These are phyloP conservation scores for Larimichthys crocea DNA, from an alignment of 2,113 vertebrate genomes.

Conservation along the genomic window DNA sequence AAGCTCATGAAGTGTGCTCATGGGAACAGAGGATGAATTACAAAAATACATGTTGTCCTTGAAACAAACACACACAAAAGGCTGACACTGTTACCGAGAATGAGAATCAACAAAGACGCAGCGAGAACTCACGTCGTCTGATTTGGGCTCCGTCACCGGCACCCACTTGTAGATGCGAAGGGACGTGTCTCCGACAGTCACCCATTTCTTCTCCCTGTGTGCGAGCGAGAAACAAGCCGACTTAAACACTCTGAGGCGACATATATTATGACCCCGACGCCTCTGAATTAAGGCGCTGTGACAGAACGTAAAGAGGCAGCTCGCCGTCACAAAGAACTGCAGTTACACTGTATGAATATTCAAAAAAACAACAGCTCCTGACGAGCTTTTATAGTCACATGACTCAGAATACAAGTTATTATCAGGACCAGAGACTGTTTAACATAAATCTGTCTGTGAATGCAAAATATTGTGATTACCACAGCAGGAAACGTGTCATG, in stretches of 20 bases:
- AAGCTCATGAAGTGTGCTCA: background rate
- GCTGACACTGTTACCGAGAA: background rate
- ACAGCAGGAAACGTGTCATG: background rate
- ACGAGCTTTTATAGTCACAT: background rate
- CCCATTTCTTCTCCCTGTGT: slow-evolving; percentile 98
- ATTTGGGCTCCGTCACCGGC: slow-evolving; percentile 96
- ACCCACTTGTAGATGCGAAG: slow-evolving; percentile 99
- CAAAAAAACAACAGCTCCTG: background rate
- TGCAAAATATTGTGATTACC: background rate
- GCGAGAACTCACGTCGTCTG: slow-evolving; percentile 91
- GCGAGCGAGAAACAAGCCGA: background rate
- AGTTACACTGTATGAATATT: background rate
- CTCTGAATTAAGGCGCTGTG: background rate
- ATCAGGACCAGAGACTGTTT: background rate
- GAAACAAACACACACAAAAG: background rate
- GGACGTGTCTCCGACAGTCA: slow-evolving; percentile 97
- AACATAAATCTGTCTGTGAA: background rate
- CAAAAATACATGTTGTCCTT: background rate
- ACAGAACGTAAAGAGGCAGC: background rate
- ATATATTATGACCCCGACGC: too few species aligned
- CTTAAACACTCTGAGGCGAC: background rate
- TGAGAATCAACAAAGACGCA: background rate
- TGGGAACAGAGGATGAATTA: background rate
- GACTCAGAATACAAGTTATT: background rate
- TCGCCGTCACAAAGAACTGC: fast-evolving